These are phyloP conservation scores for Cataglyphis cursor DNA, from an alignment of 2,888 invertebrate species.

Conservation along the genomic window DNA sequence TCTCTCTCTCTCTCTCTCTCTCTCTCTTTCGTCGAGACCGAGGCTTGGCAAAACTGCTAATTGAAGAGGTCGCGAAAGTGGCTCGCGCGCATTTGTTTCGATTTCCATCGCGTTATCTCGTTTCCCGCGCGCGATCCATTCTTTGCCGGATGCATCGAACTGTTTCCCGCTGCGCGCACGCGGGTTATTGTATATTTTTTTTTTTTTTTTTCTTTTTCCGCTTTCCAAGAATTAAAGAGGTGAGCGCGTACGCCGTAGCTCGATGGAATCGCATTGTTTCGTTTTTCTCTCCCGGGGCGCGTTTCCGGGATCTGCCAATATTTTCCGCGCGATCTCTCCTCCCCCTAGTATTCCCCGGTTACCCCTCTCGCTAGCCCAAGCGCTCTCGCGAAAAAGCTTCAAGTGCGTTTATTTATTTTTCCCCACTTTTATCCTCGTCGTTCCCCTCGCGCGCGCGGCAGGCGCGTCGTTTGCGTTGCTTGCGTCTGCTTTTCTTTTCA, in stretches of 20 bases:
- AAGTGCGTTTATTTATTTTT: slow-evolving; percentile 73
- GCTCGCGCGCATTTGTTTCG: slow-evolving; percentile 44
- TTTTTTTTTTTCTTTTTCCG: neutral
- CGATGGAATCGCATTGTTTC: slow-evolving; percentile 19
- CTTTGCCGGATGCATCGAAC: slow-evolving; percentile 7
- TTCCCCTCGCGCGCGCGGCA: neutral
- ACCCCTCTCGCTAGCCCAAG: slow-evolving; percentile 41
- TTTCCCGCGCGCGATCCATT: neutral
- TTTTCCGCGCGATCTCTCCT: slow-evolving; percentile 51
- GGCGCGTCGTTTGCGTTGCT: slow-evolving; percentile 30
- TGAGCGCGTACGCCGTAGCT: slow-evolving; percentile 6
- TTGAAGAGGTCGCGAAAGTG: slow-evolving; percentile 68
- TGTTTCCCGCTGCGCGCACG: neutral
- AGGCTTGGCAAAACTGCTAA: slow-evolving; percentile 61
- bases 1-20: no score
- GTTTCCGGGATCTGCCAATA: slow-evolving; percentile 36
- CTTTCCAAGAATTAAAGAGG: slow-evolving; percentile 38
- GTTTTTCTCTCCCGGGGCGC: slow-evolving; percentile 5
- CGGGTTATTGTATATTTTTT: neutral
- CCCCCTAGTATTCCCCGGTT: neutral
- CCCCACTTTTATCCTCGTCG: slow-evolving; percentile 19
- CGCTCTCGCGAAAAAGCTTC: slow-evolving; percentile 66
- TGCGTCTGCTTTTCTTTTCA: slow-evolving; percentile 43
- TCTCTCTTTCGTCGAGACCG: neutral
- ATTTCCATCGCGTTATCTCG: slow-evolving; percentile 23